A percentile compares a stretch with the other conserved stretches of the same genome.
phyloP scores from a whole-genome alignment of 2,888 invertebrate species.

The Troides aeacus region DNA sequence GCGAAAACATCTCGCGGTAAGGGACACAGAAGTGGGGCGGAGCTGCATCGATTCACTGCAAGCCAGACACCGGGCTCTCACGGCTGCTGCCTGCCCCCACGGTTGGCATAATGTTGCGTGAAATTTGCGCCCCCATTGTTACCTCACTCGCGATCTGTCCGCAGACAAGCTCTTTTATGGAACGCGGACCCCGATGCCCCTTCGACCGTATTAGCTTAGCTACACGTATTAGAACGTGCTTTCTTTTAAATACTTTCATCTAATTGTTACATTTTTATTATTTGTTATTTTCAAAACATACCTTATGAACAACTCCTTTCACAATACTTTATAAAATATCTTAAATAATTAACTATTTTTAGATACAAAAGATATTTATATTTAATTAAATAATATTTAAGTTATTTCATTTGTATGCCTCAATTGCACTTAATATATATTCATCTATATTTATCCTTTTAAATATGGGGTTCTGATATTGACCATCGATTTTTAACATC shows the following conservation, averaged over 20 bases:
- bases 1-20: slow-evolving; percentile 42
- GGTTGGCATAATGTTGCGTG: slow-evolving; percentile 72
- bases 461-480: no score
- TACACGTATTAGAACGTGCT: slow-evolving; percentile 26
- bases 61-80: slow-evolving; percentile 46
- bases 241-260: slow-evolving; percentile 22
- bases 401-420: no score
- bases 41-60: slow-evolving; percentile 71
- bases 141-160: slow-evolving; percentile 56
- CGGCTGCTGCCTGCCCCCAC: slow-evolving; percentile 42
- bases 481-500: no score
- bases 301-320: background rate
- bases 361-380: no score
- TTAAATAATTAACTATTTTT: background rate
- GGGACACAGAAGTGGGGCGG: slow-evolving; percentile 48
- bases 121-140: slow-evolving; percentile 71
- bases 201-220: slow-evolving; percentile 48
- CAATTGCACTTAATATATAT: no score
- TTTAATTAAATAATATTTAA: no score
- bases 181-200: slow-evolving; percentile 52
- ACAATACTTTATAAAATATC: background rate
- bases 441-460: no score
- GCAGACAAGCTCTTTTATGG: slow-evolving; percentile 49
- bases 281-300: background rate
- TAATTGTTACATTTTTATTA: background rate